Base-by-base conservation (phyloP, 2,113 vertebrate genomes). In the Alexandromys fortis region DNA sequence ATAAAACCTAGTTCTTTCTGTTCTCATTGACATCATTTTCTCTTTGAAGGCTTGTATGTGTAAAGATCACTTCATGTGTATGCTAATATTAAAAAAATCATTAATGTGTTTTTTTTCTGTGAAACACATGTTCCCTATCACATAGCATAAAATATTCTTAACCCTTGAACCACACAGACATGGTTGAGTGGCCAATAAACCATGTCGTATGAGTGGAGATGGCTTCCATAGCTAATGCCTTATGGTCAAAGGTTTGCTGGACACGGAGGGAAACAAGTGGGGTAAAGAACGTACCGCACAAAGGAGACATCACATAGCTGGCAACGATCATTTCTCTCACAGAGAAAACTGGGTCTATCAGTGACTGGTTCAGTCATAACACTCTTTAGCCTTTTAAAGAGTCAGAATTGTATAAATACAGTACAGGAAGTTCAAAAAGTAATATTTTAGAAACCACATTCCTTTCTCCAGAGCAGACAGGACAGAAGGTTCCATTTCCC, bases 391-490 rank as follows among this genome's bases (percentile, higher is more conserved):
- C 94, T 97, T 97, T 97, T 92, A 95, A 97, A 97, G 97, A 97
- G 92, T 73, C 89, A 94, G 96, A 97, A 98, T 86, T 97, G 47
- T 97, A 91, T 97, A 98, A 98, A 98, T 97, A 97, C 96, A 97
- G 95, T 95, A 95, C 97, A 98, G 97, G 98, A 98, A 97, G 97
- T 98, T 97, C 97, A 97, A 96, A 96, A 98, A 97, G 98, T 95
- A 97, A 97, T 97, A 98, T 97, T 98, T 98, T 97, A 97, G 93
- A 97, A 97, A 97, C 92, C 87, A 47, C 98, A 98, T 98, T 98
- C 97, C 97, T 98, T 97, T 97, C 95, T 91, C 79, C 89, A 86
- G 92, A 97, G 92, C 97, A 97, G 96, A 97, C 96, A 97, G 97
- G 92, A 97, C 96, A 97, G 93, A 98, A 98, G 95, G 95, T 97